Conservation (phyloP, 92 coral and sea anemone species). For the Epizoanthus stellaris region DNA sequence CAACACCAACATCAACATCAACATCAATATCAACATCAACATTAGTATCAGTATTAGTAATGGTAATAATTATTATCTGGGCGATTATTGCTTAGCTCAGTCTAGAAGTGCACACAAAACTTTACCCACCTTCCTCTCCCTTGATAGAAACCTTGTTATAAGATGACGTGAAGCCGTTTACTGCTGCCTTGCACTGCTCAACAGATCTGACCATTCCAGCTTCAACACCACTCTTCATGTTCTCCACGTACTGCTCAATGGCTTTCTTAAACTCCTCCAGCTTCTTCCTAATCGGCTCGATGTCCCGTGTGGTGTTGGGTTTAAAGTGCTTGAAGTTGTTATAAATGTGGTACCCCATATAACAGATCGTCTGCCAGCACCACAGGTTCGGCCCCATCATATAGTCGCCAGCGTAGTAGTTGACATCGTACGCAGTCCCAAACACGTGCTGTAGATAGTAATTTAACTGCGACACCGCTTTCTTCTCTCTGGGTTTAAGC, state of each 20-base stretch:
- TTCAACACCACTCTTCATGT: constrained; percentile 70
- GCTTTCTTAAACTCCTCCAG: constrained; percentile 52
- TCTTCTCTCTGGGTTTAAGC: constrained; percentile 79
- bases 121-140: constrained; percentile 59
- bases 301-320: constrained; percentile 56
- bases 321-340: constrained; percentile 41
- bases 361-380: constrained; percentile 82
- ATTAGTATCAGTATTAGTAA: no score
- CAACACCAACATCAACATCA: no score
- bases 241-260: constrained; percentile 62
- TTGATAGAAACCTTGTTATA: constrained; percentile 65
- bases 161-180: constrained; percentile 59
- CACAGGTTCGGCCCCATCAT: constrained; percentile 79
- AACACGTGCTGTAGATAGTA: constrained; percentile 67
- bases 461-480: constrained; percentile 73
- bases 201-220: constrained; percentile 80
- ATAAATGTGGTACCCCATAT: constrained; percentile 38
- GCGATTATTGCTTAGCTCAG: no score
- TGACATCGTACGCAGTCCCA: constrained; percentile 64
- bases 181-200: constrained; percentile 75
- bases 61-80: no score
- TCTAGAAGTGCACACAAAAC: no score
- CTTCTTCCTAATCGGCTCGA: constrained; percentile 47
- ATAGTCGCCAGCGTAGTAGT: constrained; percentile 83
- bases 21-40: no score